Conservation (phyloP, 2,888 invertebrate genomes). For the Tuberolachnus salignus region DNA sequence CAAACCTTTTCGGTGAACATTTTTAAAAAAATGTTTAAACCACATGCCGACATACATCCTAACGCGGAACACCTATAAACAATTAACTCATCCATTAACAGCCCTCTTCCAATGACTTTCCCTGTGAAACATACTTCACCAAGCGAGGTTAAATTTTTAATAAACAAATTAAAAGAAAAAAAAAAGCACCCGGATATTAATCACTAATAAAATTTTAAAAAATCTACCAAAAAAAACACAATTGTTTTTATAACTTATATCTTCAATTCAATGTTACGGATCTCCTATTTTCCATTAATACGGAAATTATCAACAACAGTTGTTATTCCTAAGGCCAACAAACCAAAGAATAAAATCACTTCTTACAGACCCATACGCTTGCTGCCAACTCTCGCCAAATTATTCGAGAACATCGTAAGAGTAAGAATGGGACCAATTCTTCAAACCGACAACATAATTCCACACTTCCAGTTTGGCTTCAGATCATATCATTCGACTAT, state of each 20-base stretch:
- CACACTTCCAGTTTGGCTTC: too few relatives aligned
- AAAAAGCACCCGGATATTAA: neutral
- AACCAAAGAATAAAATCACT: neutral
- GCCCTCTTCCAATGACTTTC: neutral
- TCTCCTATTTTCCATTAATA: too few relatives aligned
- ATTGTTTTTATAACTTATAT: neutral
- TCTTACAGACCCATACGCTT: constrained; percentile 3
- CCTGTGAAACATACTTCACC: neutral
- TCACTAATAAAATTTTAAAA: neutral
- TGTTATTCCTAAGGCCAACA: neutral
- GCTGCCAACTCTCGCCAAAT: neutral
- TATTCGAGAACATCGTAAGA: too few relatives aligned
- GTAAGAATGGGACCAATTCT: too few relatives aligned
- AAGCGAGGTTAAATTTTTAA: neutral
- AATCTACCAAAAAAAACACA: constrained; percentile 11
- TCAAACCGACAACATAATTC: too few relatives aligned
- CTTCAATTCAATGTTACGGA: neutral
- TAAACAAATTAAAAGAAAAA: constrained; percentile 2
- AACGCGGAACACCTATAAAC: neutral
- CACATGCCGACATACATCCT: neutral
- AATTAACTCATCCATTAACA: neutral
- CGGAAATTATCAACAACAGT: constrained; percentile 2
- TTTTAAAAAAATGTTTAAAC: neutral
- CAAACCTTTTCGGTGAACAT: neutral
- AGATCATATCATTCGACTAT: too few relatives aligned